Conservation (phyloP, 2,113 vertebrate species). For the Cyprinus carpio region DNA sequence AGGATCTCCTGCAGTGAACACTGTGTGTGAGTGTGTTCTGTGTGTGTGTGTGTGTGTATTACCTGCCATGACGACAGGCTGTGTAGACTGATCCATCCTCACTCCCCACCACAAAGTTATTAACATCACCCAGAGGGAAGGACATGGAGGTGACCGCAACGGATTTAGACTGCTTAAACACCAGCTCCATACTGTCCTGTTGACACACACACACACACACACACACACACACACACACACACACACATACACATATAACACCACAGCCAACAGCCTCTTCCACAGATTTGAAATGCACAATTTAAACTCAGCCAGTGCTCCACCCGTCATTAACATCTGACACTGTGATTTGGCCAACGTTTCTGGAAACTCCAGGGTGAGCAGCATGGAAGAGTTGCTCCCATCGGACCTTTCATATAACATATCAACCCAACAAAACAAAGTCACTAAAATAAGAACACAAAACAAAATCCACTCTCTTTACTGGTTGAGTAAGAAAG, state of each 20-base stretch:
- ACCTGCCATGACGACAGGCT: constrained; percentile 98
- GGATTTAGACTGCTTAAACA: too few relatives aligned
- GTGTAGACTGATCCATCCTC: constrained; percentile 98
- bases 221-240: background rate
- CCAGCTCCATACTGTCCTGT: too few relatives aligned
- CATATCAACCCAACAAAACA: constrained; percentile 30
- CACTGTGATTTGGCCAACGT: constrained; percentile 62
- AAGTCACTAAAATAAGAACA: background rate
- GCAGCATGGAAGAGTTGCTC: background rate
- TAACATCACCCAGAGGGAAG: constrained; percentile 84
- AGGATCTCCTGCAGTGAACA: too few relatives aligned
- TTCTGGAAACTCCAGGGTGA: constrained; percentile 57
- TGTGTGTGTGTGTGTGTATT: constrained; percentile 54
- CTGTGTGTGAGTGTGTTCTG: background rate
- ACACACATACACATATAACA: too few relatives aligned
- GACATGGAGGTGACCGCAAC: too few relatives aligned
- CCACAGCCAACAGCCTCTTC: constrained; percentile 55
- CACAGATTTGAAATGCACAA: constrained; percentile 65
- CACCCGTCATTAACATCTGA: constrained; percentile 63
- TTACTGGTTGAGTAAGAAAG: background rate
- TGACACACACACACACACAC: too few relatives aligned
- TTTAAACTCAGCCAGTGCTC: constrained; percentile 66
- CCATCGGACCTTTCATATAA: background rate
- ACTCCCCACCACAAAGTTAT: constrained; percentile 98
- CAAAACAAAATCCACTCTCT: background rate